Base-by-base conservation (phyloP, 2,113 vertebrate genomes). In the Pomatostomus ruficeps region DNA sequence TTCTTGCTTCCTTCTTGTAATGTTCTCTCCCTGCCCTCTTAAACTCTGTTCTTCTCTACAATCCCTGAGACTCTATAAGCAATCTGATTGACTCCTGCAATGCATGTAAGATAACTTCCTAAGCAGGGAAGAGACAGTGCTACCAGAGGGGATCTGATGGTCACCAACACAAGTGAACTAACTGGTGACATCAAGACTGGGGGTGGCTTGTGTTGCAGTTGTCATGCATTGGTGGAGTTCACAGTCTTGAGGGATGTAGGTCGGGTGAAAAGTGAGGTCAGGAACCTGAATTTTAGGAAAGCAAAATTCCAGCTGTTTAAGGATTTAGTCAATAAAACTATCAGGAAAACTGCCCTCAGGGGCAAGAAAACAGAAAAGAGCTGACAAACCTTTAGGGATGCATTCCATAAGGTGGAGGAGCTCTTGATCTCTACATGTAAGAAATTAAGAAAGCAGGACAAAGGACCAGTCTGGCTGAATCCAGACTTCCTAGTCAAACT, bases 81-180 rank as follows among this genome's bases (percentile, higher is more conserved):
- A 73, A 57, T 51, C 23, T 49, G 52, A 55, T 25, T 51, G 29
- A 57, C 12, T 62, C 12, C 11, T 0, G 0, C 12, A 71, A 9
- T 46, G 11, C 15, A 59, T 2, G 1, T 2, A 58, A 24, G 10
- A 38, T 22, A 86, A 38, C 8, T 52, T 63, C 31, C 49, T 48
- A 33, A 19, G 7, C 18, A 58, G 18, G 23, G 19, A 52, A 25
- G 2, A 75, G 49, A 48, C 12, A 79, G 26, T 5, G 6, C 9
- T 45, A 29, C 13, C 15, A 45, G 36, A 71, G 4, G 3, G 12
- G 6, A 33, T 76, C 14, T 0, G 0, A 9, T 57, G 13, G 25
- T 61, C 52, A 55, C 46, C 40, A 61, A 18, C 4, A 12, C 6
- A 76, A 49, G 7, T 17, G 35, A 80, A 21, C 11, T 45, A 11